Evolutionary conservation across 1,140 invertebrate genomes (phyloP).

Genomic region (Metopolophium dirhodum): DNA sequence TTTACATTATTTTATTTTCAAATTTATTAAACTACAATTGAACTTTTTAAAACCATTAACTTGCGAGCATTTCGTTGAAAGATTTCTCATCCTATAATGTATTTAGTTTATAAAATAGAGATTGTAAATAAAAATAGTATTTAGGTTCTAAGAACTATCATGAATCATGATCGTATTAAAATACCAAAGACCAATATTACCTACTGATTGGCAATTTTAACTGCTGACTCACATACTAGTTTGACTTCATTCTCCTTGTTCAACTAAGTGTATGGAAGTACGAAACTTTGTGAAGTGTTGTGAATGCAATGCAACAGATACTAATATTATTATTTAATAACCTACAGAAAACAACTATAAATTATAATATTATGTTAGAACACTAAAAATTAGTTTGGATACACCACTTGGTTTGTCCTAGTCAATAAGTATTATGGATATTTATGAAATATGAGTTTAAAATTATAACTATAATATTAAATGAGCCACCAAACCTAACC

Average conservation of each 20-base stretch:
- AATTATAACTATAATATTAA: background rate
- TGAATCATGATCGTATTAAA: slow-evolving; percentile 3
- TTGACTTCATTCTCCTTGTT: background rate
- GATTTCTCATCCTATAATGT: background rate
- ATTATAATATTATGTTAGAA: background rate
- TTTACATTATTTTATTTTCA: background rate
- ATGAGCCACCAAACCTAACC: background rate
- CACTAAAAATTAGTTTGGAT: background rate
- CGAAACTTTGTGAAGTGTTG: background rate
- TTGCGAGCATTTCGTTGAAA: background rate
- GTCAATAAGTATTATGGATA: background rate
- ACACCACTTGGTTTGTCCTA: background rate
- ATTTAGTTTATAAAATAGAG: background rate
- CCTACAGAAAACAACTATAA: background rate
- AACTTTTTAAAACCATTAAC: background rate
- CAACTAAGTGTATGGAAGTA: background rate
- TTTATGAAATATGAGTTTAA: background rate
- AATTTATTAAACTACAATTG: background rate
- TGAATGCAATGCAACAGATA: background rate
- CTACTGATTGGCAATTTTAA: background rate
- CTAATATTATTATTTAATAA: background rate
- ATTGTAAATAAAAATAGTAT: background rate
- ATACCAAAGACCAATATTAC: background rate
- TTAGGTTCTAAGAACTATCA: background rate
- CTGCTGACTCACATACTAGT: background rate